Evolutionary conservation across 2,113 vertebrate genomes (phyloP), one percentile per base, ranked within the genome.

Genomic region (Amphiprion percula): DNA sequence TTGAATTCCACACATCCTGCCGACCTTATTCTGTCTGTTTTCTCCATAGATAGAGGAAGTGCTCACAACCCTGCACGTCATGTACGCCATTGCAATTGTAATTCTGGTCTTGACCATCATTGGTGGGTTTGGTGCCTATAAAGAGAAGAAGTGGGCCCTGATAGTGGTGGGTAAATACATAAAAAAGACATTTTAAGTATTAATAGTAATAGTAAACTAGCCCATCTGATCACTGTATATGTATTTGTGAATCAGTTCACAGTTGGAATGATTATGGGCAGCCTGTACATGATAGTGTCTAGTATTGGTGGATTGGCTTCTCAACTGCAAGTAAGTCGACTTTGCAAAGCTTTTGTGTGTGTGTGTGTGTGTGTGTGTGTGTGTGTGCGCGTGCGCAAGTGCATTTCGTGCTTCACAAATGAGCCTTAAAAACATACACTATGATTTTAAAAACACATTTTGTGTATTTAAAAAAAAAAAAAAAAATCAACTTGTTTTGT

Each of bases 61-160:
- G 5, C 8, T 62, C 0, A 0, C 1, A 10, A 44, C 4, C 16
- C 0, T 91, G 10, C n/a, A 26, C 19, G 0, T 2, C 1, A 1
- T 79, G 21, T 91, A 87, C 19, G 5, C 8, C 5, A 0, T 84
- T 1, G 47, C 68, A 49, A 39, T 47, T 5, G 11, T 17, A 5
- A 56, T 44, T 50, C 58, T 90, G 44, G 0, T 87, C 11, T 53
- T 92, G 15, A 0, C 53, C 59, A 21, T 81, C 41, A 4, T 59
- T 17, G 91, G 87, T 47, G 2, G 74, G 30, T 76, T 76, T 50
- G 90, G 90, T 9, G 68, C 55, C 59, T 81, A n/a, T 24, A 88
- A 86, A 67, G 39, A 83, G 71, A 92, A 86, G 67, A 69, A 67
- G 8, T 90, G 90, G 87, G 74, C 77, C 0, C 68, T 90, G 7